Percentiles rank a stretch among this genome's conserved stretches.
These are phyloP conservation scores for Larimichthys crocea DNA, from an alignment of 2,113 vertebrate species.

Conservation along the genomic window DNA sequence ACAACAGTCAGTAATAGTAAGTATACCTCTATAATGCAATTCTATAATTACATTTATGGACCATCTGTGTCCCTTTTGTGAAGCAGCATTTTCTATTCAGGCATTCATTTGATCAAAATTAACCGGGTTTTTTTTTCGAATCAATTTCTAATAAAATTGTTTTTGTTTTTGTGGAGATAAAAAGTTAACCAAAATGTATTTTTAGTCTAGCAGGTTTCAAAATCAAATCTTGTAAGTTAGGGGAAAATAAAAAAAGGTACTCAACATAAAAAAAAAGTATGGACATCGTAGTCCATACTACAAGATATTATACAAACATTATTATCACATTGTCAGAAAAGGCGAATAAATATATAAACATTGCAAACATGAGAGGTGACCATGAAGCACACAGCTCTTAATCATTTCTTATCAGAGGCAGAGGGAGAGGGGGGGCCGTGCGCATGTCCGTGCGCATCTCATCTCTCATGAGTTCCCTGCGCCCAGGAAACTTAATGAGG, in stretches of 20 bases:
- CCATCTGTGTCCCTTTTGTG: not conserved
- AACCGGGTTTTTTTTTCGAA: not conserved
- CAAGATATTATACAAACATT: too few relatives aligned
- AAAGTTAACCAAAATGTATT: not conserved
- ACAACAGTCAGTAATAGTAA: not conserved
- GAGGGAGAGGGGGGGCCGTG: not conserved
- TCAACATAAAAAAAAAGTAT: not conserved
- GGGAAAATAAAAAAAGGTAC: not conserved
- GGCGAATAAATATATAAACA: too few relatives aligned
- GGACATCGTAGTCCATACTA: too few relatives aligned
- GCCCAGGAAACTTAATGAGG: conserved; percentile 71
- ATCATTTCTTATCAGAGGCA: not conserved
- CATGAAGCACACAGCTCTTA: not conserved
- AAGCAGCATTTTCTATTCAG: not conserved
- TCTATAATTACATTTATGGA: too few relatives aligned
- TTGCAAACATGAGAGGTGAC: not conserved
- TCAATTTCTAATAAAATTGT: not conserved
- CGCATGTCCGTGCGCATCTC: conserved; percentile 12
- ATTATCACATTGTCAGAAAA: not conserved
- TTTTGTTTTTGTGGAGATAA: not conserved
- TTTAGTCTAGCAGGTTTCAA: not conserved
- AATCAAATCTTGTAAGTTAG: not conserved
- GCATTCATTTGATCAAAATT: not conserved
- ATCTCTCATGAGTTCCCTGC: conserved; percentile 51
- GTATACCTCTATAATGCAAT: too few relatives aligned